phyloP scores from a whole-genome alignment of 1,140 invertebrate species.

The Drosophila ironensis region DNA sequence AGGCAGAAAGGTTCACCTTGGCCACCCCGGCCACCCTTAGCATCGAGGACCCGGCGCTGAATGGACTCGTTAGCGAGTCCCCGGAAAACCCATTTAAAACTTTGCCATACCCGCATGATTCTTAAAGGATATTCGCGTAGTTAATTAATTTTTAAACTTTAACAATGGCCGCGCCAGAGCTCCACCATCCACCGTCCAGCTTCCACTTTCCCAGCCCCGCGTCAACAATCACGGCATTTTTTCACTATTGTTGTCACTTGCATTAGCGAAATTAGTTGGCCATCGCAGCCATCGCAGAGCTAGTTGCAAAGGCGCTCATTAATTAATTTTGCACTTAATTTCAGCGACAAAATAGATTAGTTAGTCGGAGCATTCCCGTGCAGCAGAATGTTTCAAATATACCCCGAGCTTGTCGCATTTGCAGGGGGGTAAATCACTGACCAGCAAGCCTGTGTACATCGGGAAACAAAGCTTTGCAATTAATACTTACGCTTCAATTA shows the following conservation, averaged over 20 bases:
- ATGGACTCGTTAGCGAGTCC: slow-evolving; percentile 54
- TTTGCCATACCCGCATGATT: slow-evolving; percentile 35
- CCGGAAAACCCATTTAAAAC: slow-evolving; percentile 52
- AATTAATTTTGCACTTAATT: slow-evolving; percentile 70
- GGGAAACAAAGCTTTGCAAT: slow-evolving; percentile 68
- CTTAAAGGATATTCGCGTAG: slow-evolving; percentile 67
- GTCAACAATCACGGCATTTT: slow-evolving; percentile 48
- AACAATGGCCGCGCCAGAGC: slow-evolving; percentile 41
- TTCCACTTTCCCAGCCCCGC: not conserved
- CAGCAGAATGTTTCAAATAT: not conserved
- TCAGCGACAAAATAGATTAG: slow-evolving; percentile 16
- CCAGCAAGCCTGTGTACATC: no score
- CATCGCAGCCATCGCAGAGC: slow-evolving; percentile 8
- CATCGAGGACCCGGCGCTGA: not conserved
- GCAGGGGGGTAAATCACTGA: slow-evolving; percentile 27
- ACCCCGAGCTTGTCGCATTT: not conserved
- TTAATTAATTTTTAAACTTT: slow-evolving; percentile 79
- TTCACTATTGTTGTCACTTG: slow-evolving; percentile 58
- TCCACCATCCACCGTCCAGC: not conserved
- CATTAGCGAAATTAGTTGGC: slow-evolving; percentile 70
- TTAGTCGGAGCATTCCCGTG: not conserved
- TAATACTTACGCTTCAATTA: slow-evolving; percentile 77
- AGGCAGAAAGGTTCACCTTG: slow-evolving; percentile 50
- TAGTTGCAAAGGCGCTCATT: slow-evolving; percentile 30
- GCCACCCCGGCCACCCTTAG: not conserved